These are phyloP conservation scores for Callinectes sapidus DNA, from an alignment of 2,888 invertebrate genomes.

Conservation along the genomic window DNA sequence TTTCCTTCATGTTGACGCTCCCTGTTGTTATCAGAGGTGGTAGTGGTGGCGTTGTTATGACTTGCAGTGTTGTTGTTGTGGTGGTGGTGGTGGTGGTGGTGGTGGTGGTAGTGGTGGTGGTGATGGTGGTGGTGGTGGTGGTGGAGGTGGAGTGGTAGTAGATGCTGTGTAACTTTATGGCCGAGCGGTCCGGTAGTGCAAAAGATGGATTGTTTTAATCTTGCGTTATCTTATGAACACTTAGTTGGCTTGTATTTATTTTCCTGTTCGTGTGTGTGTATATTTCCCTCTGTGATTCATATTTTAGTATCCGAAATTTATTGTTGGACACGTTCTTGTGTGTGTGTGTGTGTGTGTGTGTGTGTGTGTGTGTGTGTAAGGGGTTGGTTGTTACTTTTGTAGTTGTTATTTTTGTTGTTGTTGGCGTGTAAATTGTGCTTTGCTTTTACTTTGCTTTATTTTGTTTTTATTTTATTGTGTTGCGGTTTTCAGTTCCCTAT, in stretches of 20 bases:
- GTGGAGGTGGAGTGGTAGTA: not conserved
- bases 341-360: not conserved
- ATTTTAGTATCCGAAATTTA: not conserved
- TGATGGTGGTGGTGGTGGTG: not conserved
- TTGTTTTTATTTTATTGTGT: not conserved
- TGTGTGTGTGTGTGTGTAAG: not conserved
- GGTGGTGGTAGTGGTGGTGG: not conserved
- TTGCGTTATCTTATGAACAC: constrained; percentile 12
- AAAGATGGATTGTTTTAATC: constrained; percentile 3
- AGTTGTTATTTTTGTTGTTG: not conserved
- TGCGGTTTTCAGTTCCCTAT: not conserved
- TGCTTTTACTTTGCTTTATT: not conserved
- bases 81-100: not conserved
- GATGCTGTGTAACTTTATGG: not conserved
- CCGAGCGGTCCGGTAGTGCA: not conserved
- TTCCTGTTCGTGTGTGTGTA: not conserved
- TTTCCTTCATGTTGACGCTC: too few relatives aligned
- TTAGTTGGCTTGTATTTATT: constrained; percentile 12
- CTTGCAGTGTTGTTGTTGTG: not conserved
- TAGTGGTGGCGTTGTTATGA: too few relatives aligned
- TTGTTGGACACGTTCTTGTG: not conserved
- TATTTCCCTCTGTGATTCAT: not conserved
- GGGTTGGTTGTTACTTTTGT: too few relatives aligned
- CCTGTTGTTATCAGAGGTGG: too few relatives aligned
- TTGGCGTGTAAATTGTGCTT: not conserved